Percentiles rank a stretch among this genome's conserved stretches.
These are phyloP conservation scores for Cataglyphis albicans DNA, from an alignment of 2,888 invertebrate genomes.

Conservation along the genomic window DNA sequence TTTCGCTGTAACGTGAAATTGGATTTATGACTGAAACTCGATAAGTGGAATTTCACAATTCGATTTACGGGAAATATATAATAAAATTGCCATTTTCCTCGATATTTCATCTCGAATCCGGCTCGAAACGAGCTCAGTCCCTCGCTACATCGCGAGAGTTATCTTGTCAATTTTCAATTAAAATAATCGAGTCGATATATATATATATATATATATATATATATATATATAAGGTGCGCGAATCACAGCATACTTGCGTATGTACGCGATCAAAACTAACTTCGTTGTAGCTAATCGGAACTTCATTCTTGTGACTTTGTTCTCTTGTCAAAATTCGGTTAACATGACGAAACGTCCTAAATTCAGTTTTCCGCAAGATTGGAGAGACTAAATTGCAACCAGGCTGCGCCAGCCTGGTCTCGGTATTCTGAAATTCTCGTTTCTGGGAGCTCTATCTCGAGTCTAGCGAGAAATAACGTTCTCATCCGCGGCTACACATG, in stretches of 20 bases:
- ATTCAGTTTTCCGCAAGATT: conserved; percentile 33
- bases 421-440: conserved; percentile 4
- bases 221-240: background rate
- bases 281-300: conserved; percentile 35
- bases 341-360: conserved; percentile 43
- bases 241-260: conserved; percentile 3
- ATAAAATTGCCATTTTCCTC: conserved; percentile 58
- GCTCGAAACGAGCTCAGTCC: conserved; percentile 45
- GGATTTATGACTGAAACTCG: conserved; percentile 58
- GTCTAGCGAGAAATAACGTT: conserved; percentile 35
- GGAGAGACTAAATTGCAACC: conserved; percentile 20
- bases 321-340: conserved; percentile 40
- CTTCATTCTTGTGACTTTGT: conserved; percentile 31
- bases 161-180: conserved; percentile 58
- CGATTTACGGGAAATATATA: conserved; percentile 58
- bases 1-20: conserved; percentile 56
- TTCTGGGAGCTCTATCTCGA: conserved; percentile 25
- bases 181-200: conserved; percentile 56
- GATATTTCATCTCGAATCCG: conserved; percentile 55
- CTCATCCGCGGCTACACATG: background rate
- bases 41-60: conserved; percentile 57
- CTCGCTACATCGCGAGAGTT: conserved; percentile 48
- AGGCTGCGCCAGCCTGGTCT: background rate
- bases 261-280: conserved; percentile 17
- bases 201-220: conserved; percentile 6